Evolutionary conservation across 2,797 vertebrate species (phyloP).

Genomic region (Argya squamiceps): DNA sequence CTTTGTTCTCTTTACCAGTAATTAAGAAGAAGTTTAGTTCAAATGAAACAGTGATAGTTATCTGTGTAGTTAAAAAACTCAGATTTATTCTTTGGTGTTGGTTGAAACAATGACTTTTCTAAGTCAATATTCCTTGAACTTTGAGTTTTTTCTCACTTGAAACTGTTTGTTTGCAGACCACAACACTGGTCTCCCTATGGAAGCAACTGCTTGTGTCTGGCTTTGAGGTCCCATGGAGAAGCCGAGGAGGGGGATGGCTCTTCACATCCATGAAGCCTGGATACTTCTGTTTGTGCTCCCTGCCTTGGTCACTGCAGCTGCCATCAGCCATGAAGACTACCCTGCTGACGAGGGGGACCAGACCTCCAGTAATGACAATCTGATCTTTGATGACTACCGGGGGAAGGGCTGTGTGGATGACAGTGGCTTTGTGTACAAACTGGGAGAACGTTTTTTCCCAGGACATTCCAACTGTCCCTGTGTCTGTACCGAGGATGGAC

Average conservation of each 20-base stretch:
- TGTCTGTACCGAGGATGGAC: constrained; percentile 97
- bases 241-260: constrained; percentile 89
- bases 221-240: constrained; percentile 75
- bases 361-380: constrained; percentile 87
- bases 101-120: background rate
- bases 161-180: constrained; percentile 75
- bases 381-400: constrained; percentile 98
- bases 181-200: constrained; percentile 77
- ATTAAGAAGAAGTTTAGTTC: background rate
- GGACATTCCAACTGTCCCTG: constrained; percentile 99
- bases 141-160: constrained; percentile 55
- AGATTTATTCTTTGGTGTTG: background rate
- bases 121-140: background rate
- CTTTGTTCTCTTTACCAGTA: background rate
- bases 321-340: constrained; percentile 92
- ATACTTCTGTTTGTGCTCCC: constrained; percentile 87
- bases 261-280: constrained; percentile 85
- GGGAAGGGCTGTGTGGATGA: constrained; percentile 99
- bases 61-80: background rate
- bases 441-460: constrained; percentile 97
- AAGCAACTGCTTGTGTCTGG: constrained; percentile 72
- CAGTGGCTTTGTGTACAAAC: constrained; percentile 98
- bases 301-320: constrained; percentile 83
- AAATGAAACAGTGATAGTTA: background rate
- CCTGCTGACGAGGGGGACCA: constrained; percentile 91